Percentiles rank a stretch among this genome's conserved stretches.
Conservation (phyloP, 2,888 invertebrate species). For the Dryocosmus kuriphilus region DNA sequence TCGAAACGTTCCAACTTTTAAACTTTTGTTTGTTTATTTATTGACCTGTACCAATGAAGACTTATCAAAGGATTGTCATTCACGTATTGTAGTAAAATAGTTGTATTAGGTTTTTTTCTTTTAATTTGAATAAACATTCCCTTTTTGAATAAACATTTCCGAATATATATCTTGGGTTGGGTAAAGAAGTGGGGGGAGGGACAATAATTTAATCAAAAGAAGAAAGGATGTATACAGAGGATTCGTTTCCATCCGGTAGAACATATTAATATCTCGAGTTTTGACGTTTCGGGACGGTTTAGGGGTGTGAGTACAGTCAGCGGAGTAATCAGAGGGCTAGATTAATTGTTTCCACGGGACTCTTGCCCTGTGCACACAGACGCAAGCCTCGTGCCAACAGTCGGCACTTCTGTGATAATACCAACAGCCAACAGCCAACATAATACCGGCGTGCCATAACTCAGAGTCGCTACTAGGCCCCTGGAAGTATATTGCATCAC, state of each 20-base stretch:
- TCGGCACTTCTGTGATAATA: slow-evolving; percentile 60
- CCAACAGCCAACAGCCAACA: slow-evolving; percentile 61
- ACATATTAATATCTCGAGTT: slow-evolving; percentile 77
- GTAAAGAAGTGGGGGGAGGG: slow-evolving; percentile 41
- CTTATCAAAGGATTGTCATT: too few relatives aligned
- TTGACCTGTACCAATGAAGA: too few relatives aligned
- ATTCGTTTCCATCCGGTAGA: slow-evolving; percentile 68
- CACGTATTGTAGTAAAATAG: too few relatives aligned
- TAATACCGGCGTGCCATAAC: slow-evolving; percentile 65
- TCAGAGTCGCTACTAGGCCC: slow-evolving; percentile 54
- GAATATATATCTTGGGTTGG: background rate
- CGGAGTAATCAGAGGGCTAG: slow-evolving; percentile 75
- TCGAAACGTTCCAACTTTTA: too few relatives aligned
- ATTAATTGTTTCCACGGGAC: slow-evolving; percentile 77
- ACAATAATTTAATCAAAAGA: slow-evolving; percentile 69
- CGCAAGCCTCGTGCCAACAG: slow-evolving; percentile 41
- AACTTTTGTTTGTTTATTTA: too few relatives aligned
- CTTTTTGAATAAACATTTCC: too few relatives aligned
- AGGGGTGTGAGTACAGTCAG: slow-evolving; percentile 52
- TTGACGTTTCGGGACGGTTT: slow-evolving; percentile 69
- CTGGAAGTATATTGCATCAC: slow-evolving; percentile 37
- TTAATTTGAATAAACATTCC: too few relatives aligned
- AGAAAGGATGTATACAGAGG: slow-evolving; percentile 50
- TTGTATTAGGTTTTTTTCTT: too few relatives aligned
- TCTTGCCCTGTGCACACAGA: slow-evolving; percentile 63